Conservation (phyloP, 2,888 invertebrate genomes). For the Gymnoscelis rufifasciata region DNA sequence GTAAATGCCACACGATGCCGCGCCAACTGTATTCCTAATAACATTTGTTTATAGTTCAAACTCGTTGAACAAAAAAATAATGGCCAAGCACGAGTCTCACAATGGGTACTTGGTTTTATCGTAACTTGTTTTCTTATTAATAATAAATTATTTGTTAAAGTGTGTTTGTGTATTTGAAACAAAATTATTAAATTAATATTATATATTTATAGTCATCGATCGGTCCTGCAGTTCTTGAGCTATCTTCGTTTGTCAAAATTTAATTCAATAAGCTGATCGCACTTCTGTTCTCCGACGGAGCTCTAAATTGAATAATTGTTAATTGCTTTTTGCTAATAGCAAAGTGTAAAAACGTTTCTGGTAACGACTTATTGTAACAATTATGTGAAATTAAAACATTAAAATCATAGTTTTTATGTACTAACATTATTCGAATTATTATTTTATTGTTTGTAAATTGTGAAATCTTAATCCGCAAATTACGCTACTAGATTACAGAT, state of each 20-base stretch:
- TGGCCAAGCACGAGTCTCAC: not conserved
- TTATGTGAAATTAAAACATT: slow-evolving; percentile 39
- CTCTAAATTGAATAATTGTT: slow-evolving; percentile 35
- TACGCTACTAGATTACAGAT: not conserved
- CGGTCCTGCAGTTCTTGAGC: too few species aligned
- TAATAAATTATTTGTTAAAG: too few species aligned
- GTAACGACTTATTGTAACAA: slow-evolving; percentile 38
- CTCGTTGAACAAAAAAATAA: not conserved
- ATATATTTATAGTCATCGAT: too few species aligned
- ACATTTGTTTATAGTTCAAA: slow-evolving; percentile 31
- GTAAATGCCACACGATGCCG: not conserved
- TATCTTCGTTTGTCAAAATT: too few species aligned
- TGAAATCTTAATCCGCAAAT: not conserved
- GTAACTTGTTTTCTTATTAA: too few species aligned
- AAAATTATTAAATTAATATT: too few species aligned
- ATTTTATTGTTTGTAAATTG: not conserved
- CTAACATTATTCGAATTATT: not conserved
- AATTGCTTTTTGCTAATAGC: slow-evolving; percentile 42
- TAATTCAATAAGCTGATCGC: too few species aligned
- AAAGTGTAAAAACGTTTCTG: slow-evolving; percentile 49
- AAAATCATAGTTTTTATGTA: slow-evolving; percentile 32
- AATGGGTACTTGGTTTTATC: not conserved
- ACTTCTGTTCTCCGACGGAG: not conserved
- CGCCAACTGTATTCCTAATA: slow-evolving; percentile 28
- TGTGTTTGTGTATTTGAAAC: too few species aligned